Evolutionary conservation across 1,140 invertebrate species (phyloP), one percentile per base, ranked within the genome.

Genomic region (Choristoneura fumiferana): DNA sequence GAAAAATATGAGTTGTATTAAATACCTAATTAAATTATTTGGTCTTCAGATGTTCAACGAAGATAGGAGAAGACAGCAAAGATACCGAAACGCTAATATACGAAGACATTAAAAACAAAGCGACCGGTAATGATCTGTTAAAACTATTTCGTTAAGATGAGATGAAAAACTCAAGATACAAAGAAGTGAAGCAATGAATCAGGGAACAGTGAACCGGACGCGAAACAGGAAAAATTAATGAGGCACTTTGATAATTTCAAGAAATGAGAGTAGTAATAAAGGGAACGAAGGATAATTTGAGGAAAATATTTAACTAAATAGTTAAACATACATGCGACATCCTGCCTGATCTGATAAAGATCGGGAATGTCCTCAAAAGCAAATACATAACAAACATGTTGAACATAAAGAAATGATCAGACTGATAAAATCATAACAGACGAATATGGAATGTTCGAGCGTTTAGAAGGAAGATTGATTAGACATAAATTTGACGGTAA

Each of bases 391-490:
- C 22, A 29, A 2, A 29, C 22, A n/a, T 6, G 22, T 29, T 17
- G 36, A 65, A 69, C 64, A 67, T 56, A 71, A n/a, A 58, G 8
- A 38, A 45, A 58, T 53, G 34, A 69, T 64, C 63, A 66, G 60
- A 63, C 22, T 57, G 72, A 78, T 77, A 76, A 76, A 54, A 60
- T 55, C 65, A 65, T 61, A 73, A 65, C 69, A 65, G 74, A 78
- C 71, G 69, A 69, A 67, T 60, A 66, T 52, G 62, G 58, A 63
- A 66, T 66, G 71, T 59, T 69, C 68, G 73, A 78, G 73, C 63
- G 63, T 77, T 70, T 58, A 67, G 55, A 60, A 60, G 49, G 22
- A 60, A 77, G 75, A 85, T 77, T 73, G 73, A 78, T 83, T 73
- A 62, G 62, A 29, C 6, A 29, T 29, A 78, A 72, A 81, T 77